Base-by-base conservation (phyloP, 1,140 invertebrate species). In the Drosophila simulans region DNA sequence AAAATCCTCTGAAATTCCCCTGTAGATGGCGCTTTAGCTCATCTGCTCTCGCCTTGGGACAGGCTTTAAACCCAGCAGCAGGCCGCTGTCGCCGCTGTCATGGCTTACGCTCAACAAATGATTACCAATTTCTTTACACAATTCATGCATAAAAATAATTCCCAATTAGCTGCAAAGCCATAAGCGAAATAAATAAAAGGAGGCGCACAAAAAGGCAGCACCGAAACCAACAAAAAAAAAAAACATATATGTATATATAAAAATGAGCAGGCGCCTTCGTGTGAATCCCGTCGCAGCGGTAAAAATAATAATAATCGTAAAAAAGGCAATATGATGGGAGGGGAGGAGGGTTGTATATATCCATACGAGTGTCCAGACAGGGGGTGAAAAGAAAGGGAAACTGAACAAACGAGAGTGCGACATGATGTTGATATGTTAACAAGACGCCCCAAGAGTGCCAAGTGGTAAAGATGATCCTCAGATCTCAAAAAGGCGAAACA, bases 351-450 rank as follows among this genome's bases (percentile, higher is more conserved):
- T 51, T 52, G 48, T 49, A 64, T 25, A 40, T 63, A 34, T 31
- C 15, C n/a, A 34, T 15, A 42, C 46, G 37, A 15, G 43, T 57
- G 31, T 15, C 57, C 43, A 53, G 64, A 60, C 49, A 34, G 52
- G 54, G 62, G 75, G 59, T 54, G 40, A 49, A 60, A 43, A 56
- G 57, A 54, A 63, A 52, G 43, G 42, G 55, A 81, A 75, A 56
- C 49, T 58, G 43, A 77, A 71, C 55, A 74, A 59, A 58, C 68
- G 74, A 79, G 79, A 84, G 80, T 84, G 84, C 85, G 84, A 89
- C 84, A 89, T 85, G 84, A 89, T 89, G 85, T 89, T 89, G 84
- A 89, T 90, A 89, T 89, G 84, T 89, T 89, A 89, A 89, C 84
- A 89, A 89, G 84, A 89, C 85, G 88, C 80, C 77, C 77, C 73